Evolutionary conservation across 2,888 invertebrate species (phyloP), one percentile per base, ranked within the genome.

Genomic region (Apotomis betuletana): DNA sequence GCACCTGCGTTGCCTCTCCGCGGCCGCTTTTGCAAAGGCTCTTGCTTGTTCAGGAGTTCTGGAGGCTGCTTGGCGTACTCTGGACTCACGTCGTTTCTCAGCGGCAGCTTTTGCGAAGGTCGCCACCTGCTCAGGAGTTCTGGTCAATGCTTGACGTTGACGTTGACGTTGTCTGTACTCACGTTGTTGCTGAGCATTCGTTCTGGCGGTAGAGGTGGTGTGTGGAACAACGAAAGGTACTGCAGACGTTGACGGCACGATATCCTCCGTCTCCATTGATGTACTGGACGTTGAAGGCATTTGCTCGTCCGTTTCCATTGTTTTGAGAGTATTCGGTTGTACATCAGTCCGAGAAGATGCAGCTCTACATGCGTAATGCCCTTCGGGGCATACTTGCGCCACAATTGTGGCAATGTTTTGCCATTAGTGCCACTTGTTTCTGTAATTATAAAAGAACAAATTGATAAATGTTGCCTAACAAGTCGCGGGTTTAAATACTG

Each of bases 1-100:
- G 75, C 65, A 76, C 57, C 69, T 77, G 64, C 79, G 79, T 74
- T 78, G 78, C 74, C 78, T 79, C 74, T 79, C 77, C 64, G 77
- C 77, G 70, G 74, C 78, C 69, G 76, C 74, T 79, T 78, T 79
- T 75, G 74, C 74, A 74, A 74, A 74, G 73, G 59, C 77, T 75
- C 71, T 71, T 71, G 75, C 76, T 74, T 77, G 63, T 74, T 65
- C 77, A 70, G 75, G 75, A 76, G 77, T 77, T 77, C 77, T 76
- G 62, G 65, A 69, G 65, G 76, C 74, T 68, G 76, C 76, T 68
- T 74, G 65, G 73, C 76, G 76, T 74, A 74, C 67, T 77, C 76
- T 76, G 70, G 76, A 78, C 75, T 63, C 63, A 74, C 77, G 64
- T 75, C 77, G 77, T 77, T 74, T 74, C 67, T 67, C 74, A 59